Conservation (phyloP, 2,888 invertebrate species). For the Chydorus sphaericus region DNA sequence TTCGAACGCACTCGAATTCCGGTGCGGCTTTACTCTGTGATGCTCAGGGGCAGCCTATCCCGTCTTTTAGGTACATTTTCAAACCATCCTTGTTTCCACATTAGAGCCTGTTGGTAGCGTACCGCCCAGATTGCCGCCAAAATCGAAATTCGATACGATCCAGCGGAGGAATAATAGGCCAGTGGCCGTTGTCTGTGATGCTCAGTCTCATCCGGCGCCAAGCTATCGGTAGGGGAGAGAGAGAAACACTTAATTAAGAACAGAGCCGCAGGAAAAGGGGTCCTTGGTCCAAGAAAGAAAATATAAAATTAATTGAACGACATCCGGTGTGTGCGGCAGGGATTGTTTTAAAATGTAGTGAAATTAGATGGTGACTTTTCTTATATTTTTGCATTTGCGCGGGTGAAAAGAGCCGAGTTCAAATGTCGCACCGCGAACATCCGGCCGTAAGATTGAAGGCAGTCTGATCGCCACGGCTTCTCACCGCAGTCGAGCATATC, state of each 20-base stretch:
- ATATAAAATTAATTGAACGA: too few species aligned
- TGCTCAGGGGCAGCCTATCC: conserved; percentile 23
- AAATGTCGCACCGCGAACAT: conserved; percentile 33
- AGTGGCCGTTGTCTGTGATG: conserved; percentile 20
- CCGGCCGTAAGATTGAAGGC: conserved; percentile 27
- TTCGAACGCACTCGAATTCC: conserved; percentile 7
- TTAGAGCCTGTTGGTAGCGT: conserved; percentile 34
- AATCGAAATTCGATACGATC: conserved; percentile 31
- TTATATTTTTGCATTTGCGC: neutral
- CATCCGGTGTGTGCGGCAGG: too few species aligned
- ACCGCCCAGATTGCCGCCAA: conserved; percentile 37
- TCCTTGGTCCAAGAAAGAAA: too few species aligned
- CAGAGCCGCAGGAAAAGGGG: too few species aligned
- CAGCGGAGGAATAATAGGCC: conserved; percentile 10
- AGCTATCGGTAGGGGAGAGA: conserved; percentile 19
- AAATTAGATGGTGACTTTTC: too few species aligned
- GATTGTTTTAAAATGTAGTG: too few species aligned
- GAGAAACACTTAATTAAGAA: too few species aligned
- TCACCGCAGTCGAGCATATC: conserved; percentile 19
- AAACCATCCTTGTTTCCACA: conserved; percentile 7
- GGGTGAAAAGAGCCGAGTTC: conserved; percentile 31
- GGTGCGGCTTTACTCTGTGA: conserved; percentile 21
- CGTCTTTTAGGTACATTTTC: conserved; percentile 21
- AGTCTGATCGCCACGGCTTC: conserved; percentile 20
- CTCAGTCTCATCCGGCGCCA: conserved; percentile 22